phyloP scores from a whole-genome alignment of 2,888 invertebrate genomes.

The Augiades crinisus region DNA sequence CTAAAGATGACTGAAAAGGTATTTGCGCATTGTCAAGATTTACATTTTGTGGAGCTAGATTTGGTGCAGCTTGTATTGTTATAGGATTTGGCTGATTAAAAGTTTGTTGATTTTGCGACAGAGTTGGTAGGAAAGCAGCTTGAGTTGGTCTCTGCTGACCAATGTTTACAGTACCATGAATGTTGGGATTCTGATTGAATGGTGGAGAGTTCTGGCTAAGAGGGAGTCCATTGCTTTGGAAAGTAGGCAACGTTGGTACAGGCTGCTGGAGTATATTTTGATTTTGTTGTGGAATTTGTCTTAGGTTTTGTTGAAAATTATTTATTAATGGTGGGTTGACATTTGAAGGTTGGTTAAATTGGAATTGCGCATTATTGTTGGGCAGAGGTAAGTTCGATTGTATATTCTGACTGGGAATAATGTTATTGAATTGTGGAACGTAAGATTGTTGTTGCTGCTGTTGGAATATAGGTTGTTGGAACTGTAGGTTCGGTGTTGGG shows the following conservation, averaged over 20 bases:
- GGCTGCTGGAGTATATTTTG: slow-evolving; percentile 56
- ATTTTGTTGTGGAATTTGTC: slow-evolving; percentile 49
- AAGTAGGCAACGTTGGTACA: slow-evolving; percentile 60
- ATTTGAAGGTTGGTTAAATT: slow-evolving; percentile 52
- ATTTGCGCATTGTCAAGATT: slow-evolving; percentile 61
- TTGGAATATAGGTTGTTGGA: slow-evolving; percentile 60
- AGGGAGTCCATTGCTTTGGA: slow-evolving; percentile 52
- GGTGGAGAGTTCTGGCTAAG: slow-evolving; percentile 52
- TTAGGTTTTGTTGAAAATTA: slow-evolving; percentile 52
- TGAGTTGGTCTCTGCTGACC: slow-evolving; percentile 67
- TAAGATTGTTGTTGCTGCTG: slow-evolving; percentile 53
- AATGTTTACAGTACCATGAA: slow-evolving; percentile 49
- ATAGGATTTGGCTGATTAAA: slow-evolving; percentile 67
- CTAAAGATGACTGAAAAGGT: slow-evolving; percentile 61
- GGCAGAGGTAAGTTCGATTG: slow-evolving; percentile 45
- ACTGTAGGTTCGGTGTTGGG: slow-evolving; percentile 54
- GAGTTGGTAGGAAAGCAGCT: slow-evolving; percentile 62
- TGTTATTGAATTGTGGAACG: slow-evolving; percentile 65
- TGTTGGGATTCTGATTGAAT: slow-evolving; percentile 51
- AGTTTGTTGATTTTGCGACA: slow-evolving; percentile 55
- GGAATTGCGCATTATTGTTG: slow-evolving; percentile 47
- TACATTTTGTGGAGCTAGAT: slow-evolving; percentile 61
- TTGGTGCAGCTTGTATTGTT: slow-evolving; percentile 72
- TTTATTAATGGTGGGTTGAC: slow-evolving; percentile 46
- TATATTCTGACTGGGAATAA: slow-evolving; percentile 51